These are phyloP conservation scores for Euphonia xanthogaster DNA, from an alignment of 2,797 vertebrate genomes.

Conservation along the genomic window DNA sequence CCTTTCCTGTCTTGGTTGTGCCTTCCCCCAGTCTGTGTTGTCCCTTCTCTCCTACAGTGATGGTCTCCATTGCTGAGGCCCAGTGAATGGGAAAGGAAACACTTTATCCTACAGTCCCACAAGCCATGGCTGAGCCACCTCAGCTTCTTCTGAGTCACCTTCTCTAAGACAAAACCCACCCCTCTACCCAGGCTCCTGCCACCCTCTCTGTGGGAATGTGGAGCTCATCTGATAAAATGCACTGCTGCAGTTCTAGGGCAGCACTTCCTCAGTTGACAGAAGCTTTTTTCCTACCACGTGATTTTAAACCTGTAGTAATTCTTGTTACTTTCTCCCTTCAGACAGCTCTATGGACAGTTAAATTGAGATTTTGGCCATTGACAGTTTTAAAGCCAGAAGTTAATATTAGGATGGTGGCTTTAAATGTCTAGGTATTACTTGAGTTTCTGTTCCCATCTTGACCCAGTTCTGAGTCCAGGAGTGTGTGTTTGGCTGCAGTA, in stretches of 20 bases:
- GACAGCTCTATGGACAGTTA: not conserved
- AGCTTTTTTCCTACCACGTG: not conserved
- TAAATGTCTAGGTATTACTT: not conserved
- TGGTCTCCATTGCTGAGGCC: rapidly evolving
- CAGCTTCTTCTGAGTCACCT: not conserved
- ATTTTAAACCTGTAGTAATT: not conserved
- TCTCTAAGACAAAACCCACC: not conserved
- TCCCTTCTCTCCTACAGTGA: not conserved
- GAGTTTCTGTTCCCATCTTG: not conserved
- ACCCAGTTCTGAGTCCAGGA: not conserved
- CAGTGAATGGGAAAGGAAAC: not conserved
- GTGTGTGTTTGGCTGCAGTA: not conserved
- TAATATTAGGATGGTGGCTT: not conserved
- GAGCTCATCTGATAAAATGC: not conserved
- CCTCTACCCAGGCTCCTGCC: not conserved
- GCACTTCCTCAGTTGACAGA: not conserved
- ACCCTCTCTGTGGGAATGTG: rapidly evolving
- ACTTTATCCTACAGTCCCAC: not conserved
- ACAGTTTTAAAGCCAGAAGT: not conserved
- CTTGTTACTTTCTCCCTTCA: not conserved
- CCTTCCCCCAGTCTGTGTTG: not conserved
- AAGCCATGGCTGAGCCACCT: not conserved
- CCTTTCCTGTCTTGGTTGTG: not conserved
- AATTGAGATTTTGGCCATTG: not conserved
- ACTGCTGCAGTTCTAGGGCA: not conserved